These are phyloP conservation scores for Agapornis canus DNA, from an alignment of 2,797 vertebrate genomes.

Conservation along the genomic window DNA sequence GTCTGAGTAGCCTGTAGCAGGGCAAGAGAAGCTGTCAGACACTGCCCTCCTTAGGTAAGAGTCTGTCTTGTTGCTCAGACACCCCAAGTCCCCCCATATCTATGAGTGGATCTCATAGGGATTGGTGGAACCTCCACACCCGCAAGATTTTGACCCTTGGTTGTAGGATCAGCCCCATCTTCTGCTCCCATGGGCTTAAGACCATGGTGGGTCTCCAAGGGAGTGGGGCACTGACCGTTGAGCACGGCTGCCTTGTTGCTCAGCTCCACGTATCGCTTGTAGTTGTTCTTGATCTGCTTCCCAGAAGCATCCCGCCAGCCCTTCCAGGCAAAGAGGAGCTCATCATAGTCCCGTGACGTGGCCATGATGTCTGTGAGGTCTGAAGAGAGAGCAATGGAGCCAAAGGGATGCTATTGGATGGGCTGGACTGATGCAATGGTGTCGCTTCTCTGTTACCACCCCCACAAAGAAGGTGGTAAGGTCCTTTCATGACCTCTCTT, in stretches of 20 bases:
- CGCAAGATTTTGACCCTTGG: neutral
- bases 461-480: neutral
- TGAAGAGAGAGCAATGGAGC: conserved; percentile 48
- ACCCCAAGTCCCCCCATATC: neutral
- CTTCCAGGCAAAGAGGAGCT: conserved; percentile 91
- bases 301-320: conserved; percentile 91
- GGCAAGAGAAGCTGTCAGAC: neutral
- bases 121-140: neutral
- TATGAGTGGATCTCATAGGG: neutral
- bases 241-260: conserved; percentile 90
- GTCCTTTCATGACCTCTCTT: neutral
- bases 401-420: neutral
- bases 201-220: neutral
- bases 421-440: neutral
- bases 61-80: neutral
- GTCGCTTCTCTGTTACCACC: neutral
- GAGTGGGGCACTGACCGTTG: conserved; percentile 82
- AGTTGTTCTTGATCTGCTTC: conserved; percentile 81
- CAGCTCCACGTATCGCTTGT: conserved; percentile 88
- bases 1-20: conserved; percentile 82
- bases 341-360: conserved; percentile 86
- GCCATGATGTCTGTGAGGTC: conserved; percentile 92
- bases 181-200: neutral
- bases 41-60: neutral
- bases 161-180: neutral